Evolutionary conservation across 2,888 invertebrate genomes (phyloP), one percentile per base, ranked within the genome.

Genomic region (Cephus nigrinus): DNA sequence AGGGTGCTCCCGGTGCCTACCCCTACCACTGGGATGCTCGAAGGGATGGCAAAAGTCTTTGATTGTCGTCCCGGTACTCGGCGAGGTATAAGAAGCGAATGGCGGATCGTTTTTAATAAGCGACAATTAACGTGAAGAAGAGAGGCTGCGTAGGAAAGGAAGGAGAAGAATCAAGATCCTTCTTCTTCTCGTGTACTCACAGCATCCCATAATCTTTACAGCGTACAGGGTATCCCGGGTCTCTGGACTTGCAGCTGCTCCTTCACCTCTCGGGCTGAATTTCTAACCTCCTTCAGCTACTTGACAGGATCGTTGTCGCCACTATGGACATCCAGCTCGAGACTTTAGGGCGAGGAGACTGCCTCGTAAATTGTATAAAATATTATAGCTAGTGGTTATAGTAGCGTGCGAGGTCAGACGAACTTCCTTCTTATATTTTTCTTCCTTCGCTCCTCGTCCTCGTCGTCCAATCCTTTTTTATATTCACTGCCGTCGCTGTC

Each of bases 21-120:
- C 71, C 71, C 32, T 71, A 31, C 32, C 9, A 12, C 71, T 3
- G 32, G 1, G 71, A 31, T 9, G 71, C 71, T 33, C 32, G 31
- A 31, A 33, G 71, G 71, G 71, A 33, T 71, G 79, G 79, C 55
- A 55, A 82, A 82, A 81, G 83, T 84, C 81, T 84, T 81, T 81
- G 82, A 83, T 80, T 83, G 82, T 82, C 83, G 79, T 80, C 80
- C 73, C 36, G 31, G 72, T n/a, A 68, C 78, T 72, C 31, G 36
- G 32, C 55, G 69, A 73, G 80, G 74, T 79, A 35, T 34, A n/a
- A 68, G 40, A 74, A 76, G 68, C 76, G 80, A 75, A 75, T 80
- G 84, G 84, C 75, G 75, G 79, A 79, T 80, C 79, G 80, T 88
- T 90, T 90, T 90, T 90, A 91, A 91, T 90, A 91, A 90, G 89